Evolutionary conservation across 2,888 invertebrate genomes (phyloP).

Genomic region (Ptychoptera albimana): DNA sequence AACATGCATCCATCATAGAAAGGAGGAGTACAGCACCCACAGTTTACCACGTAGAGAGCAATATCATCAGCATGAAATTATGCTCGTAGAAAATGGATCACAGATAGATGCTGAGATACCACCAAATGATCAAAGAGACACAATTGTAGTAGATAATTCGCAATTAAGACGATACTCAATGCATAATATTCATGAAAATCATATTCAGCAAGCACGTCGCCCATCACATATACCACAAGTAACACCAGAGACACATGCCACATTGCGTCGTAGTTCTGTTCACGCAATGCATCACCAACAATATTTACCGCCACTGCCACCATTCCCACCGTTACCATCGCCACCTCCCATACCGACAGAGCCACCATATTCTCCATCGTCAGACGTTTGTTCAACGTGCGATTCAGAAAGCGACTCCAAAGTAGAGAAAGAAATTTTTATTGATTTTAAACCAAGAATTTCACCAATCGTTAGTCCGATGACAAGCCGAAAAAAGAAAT

Average conservation of each 20-base stretch:
- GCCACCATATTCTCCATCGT: conserved; percentile 4
- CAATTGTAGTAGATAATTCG: too few species aligned
- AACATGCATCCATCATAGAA: conserved; percentile 25
- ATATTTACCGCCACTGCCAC: conserved; percentile 12
- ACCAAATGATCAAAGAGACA: too few species aligned
- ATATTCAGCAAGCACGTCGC: conserved; percentile 4
- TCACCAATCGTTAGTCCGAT: conserved; percentile 46
- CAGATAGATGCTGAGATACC: too few species aligned
- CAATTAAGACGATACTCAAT: too few species aligned
- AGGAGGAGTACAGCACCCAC: conserved; percentile 24
- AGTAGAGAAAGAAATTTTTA: conserved; percentile 60
- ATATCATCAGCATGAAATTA: conserved; percentile 14
- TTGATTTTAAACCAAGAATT: conserved; percentile 68
- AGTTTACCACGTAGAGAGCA: conserved; percentile 26
- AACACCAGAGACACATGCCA: conserved; percentile 10
- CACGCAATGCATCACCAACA: conserved; percentile 18
- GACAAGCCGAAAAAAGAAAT: conserved; percentile 32
- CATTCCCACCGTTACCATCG: conserved; percentile 13
- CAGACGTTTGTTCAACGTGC: conserved; percentile 12
- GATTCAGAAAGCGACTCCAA: conserved; percentile 10
- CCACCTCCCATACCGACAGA: not conserved
- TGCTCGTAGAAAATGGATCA: too few species aligned
- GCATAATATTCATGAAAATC: conserved; percentile 12
- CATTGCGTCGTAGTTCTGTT: conserved; percentile 20
- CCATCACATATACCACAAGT: conserved; percentile 7